Evolutionary conservation across 2,113 vertebrate species (phyloP).

Genomic region (Chelonoidis abingdonii): DNA sequence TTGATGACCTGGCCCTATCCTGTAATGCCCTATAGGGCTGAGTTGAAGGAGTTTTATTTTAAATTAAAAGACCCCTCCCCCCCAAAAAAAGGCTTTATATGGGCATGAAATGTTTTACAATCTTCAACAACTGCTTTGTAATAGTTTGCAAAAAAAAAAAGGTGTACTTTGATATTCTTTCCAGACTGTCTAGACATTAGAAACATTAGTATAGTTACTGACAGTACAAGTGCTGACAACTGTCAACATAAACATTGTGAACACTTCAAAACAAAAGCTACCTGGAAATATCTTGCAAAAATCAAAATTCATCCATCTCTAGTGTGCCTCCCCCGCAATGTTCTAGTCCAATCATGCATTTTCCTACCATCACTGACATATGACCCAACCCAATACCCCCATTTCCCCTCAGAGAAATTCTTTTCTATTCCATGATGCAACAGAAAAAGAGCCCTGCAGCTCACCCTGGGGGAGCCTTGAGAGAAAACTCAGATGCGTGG

Average conservation of each 20-base stretch:
- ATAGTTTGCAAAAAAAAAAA: neutral
- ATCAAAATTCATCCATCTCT: neutral
- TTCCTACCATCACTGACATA: neutral
- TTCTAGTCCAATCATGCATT: neutral
- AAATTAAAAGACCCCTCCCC: fast-evolving
- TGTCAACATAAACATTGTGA: neutral
- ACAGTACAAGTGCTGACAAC: neutral
- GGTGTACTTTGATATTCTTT: neutral
- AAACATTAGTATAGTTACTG: neutral
- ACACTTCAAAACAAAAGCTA: neutral
- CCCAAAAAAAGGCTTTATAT: neutral
- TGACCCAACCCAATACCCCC: neutral
- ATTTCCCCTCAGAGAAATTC: neutral
- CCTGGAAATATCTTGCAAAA: neutral
- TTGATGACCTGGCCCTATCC: fast-evolving
- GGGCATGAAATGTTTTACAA: neutral
- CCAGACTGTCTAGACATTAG: neutral
- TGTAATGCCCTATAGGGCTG: neutral
- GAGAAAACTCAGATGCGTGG: neutral
- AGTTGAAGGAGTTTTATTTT: fast-evolving
- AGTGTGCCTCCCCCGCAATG: neutral
- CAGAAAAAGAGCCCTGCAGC: neutral
- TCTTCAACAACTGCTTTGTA: neutral
- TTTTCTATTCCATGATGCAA: neutral
- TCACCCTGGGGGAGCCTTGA: too few relatives aligned